Evolutionary conservation across 35 echinoderm and acorn worm species (phyloP), one percentile per base, ranked within the genome.

Genomic region (Heliocidaris tuberculata): DNA sequence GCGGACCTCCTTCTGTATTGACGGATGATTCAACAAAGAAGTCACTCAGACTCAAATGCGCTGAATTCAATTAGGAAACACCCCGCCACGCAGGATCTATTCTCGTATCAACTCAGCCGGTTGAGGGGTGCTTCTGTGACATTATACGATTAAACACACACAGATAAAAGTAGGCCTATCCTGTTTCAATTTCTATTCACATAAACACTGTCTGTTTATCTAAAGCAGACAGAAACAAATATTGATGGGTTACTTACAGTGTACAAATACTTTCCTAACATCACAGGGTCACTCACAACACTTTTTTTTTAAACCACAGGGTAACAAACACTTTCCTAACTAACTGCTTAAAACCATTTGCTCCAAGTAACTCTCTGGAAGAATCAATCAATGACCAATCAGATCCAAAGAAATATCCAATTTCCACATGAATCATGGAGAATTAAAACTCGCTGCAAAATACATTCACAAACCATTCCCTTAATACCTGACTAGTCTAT

Each of bases 31-130:
- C 32, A 48, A 48, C 48, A 48, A 48, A 48, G 48, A 90, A 35
- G 17, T 48, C 48, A 48, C 32, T 90, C 88, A 90, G 32, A 48
- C 32, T 90, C 32, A 48, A 50, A 42, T 16, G 17, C 88, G 48
- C 27, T 48, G 88, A 90, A 90, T 50, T 90, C 32, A 90, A 48
- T 48, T 42, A 42, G 88, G 88, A 48, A 48, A 90, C 48, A 90
- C 21, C 88, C 32, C 48, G 88, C 32, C 88, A 48, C 31, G 32
- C 13, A 48, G 88, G 88, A 48, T 90, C 32, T 90, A 50, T 90
- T 48, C 48, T 48, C 32, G 32, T 90, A 48, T 17, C 21, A 50
- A 16, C 15, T 21, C 48, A 90, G 6, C 48, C 32, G 21, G 48
- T 9, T 48, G 5, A 42, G 48, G 88, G 32, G 32, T 90, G 88